These are phyloP conservation scores for Hirtodrosophila duncani DNA, from an alignment of 2,888 invertebrate genomes.

Conservation along the genomic window DNA sequence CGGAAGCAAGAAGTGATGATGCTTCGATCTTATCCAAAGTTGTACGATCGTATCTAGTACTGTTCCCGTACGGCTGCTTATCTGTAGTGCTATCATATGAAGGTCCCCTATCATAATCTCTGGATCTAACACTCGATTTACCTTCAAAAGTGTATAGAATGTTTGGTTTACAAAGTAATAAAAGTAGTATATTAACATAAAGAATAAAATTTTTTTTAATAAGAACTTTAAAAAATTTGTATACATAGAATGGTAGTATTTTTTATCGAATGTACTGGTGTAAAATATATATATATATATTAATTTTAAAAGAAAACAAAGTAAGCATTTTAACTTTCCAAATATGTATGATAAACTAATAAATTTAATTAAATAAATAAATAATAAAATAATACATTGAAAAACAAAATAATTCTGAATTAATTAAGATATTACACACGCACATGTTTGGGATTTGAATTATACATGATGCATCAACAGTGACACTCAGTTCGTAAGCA, in stretches of 20 bases:
- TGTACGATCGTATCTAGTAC: slow-evolving; percentile 52
- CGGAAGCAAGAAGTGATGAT: slow-evolving; percentile 48
- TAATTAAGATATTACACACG: background rate
- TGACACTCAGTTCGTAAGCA: no score
- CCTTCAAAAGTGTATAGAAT: background rate
- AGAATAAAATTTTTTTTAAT: background rate
- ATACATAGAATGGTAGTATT: no score
- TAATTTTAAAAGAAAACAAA: no score
- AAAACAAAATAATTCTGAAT: background rate
- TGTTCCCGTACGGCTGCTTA: slow-evolving; percentile 48
- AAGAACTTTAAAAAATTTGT: no score
- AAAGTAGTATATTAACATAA: background rate
- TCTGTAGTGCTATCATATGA: slow-evolving; percentile 70
- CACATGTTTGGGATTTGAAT: no score
- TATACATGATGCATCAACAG: slow-evolving; percentile 7
- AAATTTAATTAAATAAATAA: no score
- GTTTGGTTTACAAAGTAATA: background rate
- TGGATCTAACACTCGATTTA: slow-evolving; percentile 55
- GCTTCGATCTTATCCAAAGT: slow-evolving; percentile 52
- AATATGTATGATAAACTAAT: no score
- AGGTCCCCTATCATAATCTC: slow-evolving; percentile 68
- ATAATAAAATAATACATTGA: background rate
- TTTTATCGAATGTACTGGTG: no score
- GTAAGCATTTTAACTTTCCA: no score
- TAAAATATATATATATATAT: no score